These are phyloP conservation scores for Copidosoma aretas DNA, from an alignment of 2,888 invertebrate species.

Conservation along the genomic window DNA sequence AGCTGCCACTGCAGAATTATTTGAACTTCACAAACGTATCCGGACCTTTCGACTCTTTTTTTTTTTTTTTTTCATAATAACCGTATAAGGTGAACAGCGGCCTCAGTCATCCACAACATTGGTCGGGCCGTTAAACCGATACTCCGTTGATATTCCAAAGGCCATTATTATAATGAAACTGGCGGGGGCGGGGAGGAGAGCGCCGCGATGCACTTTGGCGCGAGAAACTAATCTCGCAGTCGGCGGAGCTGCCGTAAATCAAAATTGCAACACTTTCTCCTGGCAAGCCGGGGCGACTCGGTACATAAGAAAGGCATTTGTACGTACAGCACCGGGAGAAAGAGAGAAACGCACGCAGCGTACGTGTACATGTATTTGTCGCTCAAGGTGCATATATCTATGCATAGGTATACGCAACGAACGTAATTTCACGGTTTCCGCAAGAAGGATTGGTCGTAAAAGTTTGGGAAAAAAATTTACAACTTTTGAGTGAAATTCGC, in stretches of 20 bases:
- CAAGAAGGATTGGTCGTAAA: background rate
- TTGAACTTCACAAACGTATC: no score
- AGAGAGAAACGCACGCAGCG: background rate
- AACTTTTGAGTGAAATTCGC: background rate
- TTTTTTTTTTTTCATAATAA: no score
- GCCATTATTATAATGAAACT: background rate
- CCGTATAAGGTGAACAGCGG: no score
- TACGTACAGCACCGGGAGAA: no score
- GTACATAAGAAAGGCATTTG: background rate
- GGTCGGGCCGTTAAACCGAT: no score
- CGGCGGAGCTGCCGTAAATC: constrained; percentile 14
- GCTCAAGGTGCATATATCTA: background rate
- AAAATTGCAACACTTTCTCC: constrained; percentile 13
- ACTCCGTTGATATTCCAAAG: no score
- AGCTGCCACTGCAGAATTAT: no score
- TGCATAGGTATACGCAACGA: background rate
- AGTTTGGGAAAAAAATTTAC: background rate
- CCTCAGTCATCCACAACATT: no score
- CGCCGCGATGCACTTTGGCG: background rate
- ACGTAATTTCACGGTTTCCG: background rate
- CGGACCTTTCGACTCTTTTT: no score
- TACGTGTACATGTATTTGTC: background rate
- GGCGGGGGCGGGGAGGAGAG: background rate
- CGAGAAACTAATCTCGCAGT: constrained; percentile 2
- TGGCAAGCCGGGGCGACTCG: background rate